Conservation (phyloP, 2,113 vertebrate species). For the Mustela lutreola region DNA sequence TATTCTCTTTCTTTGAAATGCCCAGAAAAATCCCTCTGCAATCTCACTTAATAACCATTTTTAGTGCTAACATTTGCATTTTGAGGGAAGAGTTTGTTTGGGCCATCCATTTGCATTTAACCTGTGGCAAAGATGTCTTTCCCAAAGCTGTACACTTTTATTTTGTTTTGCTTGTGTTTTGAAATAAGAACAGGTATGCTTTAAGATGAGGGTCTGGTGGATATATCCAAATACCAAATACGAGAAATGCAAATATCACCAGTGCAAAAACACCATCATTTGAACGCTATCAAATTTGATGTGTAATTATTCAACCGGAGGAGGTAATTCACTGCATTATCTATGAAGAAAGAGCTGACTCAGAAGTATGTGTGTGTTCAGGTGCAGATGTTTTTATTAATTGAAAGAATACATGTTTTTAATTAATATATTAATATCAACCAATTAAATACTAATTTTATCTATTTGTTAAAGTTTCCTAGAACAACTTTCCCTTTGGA, state of each 20-base stretch:
- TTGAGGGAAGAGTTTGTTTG: constrained; percentile 42
- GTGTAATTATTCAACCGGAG: neutral
- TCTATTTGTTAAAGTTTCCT: constrained; percentile 19
- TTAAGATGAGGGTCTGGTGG: neutral
- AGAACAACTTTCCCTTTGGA: neutral
- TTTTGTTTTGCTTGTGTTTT: neutral
- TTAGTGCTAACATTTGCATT: neutral
- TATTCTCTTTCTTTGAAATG: constrained; percentile 50
- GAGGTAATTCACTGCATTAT: neutral
- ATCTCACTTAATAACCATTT: neutral
- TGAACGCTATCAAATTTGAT: constrained; percentile 5
- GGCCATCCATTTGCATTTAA: neutral
- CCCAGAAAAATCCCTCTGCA: neutral
- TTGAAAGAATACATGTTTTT: neutral
- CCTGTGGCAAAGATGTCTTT: neutral
- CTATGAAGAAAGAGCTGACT: neutral
- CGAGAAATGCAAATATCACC: neutral
- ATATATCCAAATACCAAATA: constrained; percentile 7
- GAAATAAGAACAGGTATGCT: neutral
- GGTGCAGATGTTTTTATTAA: neutral
- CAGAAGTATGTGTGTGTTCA: neutral
- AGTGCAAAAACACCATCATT: neutral
- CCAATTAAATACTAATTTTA: constrained; percentile 34
- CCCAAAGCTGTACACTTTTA: neutral
- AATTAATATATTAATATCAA: neutral